Base-by-base conservation (phyloP, 2,888 invertebrate species). In the Seladonia tumulorum region DNA sequence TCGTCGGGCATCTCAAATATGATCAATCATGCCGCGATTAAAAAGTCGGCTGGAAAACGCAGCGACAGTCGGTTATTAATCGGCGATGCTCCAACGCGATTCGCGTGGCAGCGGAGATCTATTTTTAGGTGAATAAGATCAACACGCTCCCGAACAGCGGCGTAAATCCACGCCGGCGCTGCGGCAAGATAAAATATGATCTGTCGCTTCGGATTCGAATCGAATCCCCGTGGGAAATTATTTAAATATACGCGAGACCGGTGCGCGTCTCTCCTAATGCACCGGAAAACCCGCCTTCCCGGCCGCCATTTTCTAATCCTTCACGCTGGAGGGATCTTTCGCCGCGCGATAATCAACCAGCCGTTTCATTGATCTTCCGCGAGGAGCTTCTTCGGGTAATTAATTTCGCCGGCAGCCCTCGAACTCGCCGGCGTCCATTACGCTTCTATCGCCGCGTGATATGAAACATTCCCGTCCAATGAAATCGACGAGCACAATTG, bases 181-280 rank as follows among this genome's bases (percentile, higher is more conserved):
- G 66, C 35, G 22, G 8, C 35, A 14, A 16, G 47, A 77, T 49
- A 63, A 85, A 53, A 74, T 49, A 74, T 29, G 73, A 81, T 68
- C 53, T 60, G 74, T 73, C 70, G 45, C n/a, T 42, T 82, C 66
- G 70, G 71, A 75, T 77, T 87, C 47, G 68, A 57, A 60, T 75
- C 68, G 74, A 79, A 77, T 29, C 29, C 86, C 78, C 87, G 10
- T 22, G 87, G 83, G 87, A 87, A 87, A 87, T 87, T 86, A 86
- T 79, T 82, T 86, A 80, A 85, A 80, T 60, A 73, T 84, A 76
- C 76, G 60, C 49, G 45, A 35, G 7, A 16, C 42, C 29, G 22
- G 22, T 35, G 25, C 25, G 60, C 45, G 16, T 57, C 29, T 42
- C 22, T 18, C 0, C 18, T 16, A 14, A 5, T 63, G 5, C 18